Evolutionary conservation across 2,797 vertebrate species (phyloP).

Genomic region (Erithacus rubecula): DNA sequence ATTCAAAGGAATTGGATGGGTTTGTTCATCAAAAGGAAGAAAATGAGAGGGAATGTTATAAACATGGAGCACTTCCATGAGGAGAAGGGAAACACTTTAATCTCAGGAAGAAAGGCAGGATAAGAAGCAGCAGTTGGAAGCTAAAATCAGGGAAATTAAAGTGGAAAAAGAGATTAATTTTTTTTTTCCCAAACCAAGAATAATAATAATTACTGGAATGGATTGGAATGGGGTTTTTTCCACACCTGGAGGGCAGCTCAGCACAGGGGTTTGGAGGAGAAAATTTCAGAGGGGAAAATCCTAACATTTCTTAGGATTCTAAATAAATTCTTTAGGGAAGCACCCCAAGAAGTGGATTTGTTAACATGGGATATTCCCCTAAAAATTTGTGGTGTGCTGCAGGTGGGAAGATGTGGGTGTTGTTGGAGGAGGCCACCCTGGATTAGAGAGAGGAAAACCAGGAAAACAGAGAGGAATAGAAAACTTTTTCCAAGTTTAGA

Average conservation of each 20-base stretch:
- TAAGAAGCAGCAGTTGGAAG: background rate
- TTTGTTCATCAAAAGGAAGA: background rate
- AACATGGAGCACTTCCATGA: background rate
- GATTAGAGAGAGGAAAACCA: background rate
- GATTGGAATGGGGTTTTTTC: background rate
- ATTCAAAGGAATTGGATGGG: background rate
- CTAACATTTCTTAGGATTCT: background rate
- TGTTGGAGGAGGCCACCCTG: accelerated
- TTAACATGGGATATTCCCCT: background rate
- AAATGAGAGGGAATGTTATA: background rate
- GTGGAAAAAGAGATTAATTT: background rate
- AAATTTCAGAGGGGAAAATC: background rate
- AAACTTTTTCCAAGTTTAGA: background rate
- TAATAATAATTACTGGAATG: background rate
- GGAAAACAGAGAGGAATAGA: background rate
- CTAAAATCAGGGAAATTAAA: background rate
- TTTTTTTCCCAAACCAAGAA: background rate
- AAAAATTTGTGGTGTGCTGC: accelerated
- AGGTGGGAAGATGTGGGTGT: background rate
- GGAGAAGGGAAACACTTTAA: background rate
- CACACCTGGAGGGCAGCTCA: background rate
- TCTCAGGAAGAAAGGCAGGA: background rate
- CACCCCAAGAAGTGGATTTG: background rate
- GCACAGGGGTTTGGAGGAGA: background rate
- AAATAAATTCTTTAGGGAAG: background rate